Evolutionary conservation across 2,113 vertebrate genomes (phyloP).

Genomic region (Cyrtonyx montezumae): DNA sequence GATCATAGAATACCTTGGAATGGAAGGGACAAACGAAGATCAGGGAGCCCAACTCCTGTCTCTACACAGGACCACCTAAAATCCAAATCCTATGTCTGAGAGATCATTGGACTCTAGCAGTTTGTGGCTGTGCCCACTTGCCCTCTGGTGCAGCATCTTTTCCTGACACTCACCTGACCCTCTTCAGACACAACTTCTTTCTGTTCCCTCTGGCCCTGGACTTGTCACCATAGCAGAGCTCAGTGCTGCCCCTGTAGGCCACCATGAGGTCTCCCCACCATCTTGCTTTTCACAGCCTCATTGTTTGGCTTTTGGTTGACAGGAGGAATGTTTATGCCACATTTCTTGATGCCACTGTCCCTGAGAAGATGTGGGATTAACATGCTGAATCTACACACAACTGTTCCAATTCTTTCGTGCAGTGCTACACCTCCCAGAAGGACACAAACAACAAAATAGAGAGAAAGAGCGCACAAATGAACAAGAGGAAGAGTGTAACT

Average conservation of each 20-base stretch:
- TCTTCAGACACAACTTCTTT: not conserved
- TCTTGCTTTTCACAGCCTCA: not conserved
- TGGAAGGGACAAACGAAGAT: not conserved
- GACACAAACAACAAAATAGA: not conserved
- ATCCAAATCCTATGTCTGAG: not conserved
- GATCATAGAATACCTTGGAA: not conserved
- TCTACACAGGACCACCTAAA: not conserved
- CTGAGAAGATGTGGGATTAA: not conserved
- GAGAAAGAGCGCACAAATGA: rapidly evolving
- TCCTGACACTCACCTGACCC: not conserved
- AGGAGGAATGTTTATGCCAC: not conserved
- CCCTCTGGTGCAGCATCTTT: not conserved
- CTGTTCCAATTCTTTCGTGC: not conserved
- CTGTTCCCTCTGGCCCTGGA: not conserved
- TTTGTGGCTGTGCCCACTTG: not conserved
- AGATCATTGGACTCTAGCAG: not conserved
- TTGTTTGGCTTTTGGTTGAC: not conserved
- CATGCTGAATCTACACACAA: not conserved
- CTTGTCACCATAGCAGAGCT: not conserved
- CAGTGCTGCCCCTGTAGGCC: not conserved
- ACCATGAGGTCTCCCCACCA: not conserved
- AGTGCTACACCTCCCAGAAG: not conserved
- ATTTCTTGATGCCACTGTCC: not conserved
- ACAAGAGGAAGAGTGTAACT: not conserved
- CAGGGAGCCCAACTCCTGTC: not conserved